Conservation (phyloP, 2,888 invertebrate genomes). For the Lamproptera curius region DNA sequence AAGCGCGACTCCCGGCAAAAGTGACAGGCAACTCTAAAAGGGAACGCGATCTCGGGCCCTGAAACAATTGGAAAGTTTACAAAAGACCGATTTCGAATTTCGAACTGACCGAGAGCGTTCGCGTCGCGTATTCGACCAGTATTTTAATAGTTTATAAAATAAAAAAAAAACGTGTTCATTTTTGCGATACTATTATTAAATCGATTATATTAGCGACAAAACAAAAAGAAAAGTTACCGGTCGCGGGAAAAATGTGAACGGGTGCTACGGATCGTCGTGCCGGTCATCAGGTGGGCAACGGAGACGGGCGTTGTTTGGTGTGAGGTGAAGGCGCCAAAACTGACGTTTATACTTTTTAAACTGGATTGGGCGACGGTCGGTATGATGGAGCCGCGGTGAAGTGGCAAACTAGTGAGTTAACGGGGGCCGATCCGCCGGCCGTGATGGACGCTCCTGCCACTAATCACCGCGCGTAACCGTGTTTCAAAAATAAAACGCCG, state of each 20-base stretch:
- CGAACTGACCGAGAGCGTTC: slow-evolving; percentile 8
- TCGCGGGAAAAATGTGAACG: slow-evolving; percentile 7
- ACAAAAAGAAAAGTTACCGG: neutral
- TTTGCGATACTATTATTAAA: slow-evolving; percentile 3
- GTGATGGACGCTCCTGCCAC: slow-evolving; percentile 44
- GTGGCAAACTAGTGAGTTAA: too few relatives aligned
- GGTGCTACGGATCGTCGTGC: slow-evolving; percentile 2
- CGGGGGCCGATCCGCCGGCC: slow-evolving; percentile 26
- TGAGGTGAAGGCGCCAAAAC: neutral
- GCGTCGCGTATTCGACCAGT: slow-evolving; percentile 11
- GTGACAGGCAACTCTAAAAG: slow-evolving; percentile 45
- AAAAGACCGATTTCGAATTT: slow-evolving; percentile 25
- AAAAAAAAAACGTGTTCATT: slow-evolving; percentile 17
- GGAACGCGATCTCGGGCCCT: slow-evolving; percentile 37
- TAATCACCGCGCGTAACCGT: slow-evolving; percentile 61
- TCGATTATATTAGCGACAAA: neutral
- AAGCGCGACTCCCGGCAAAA: slow-evolving; percentile 43
- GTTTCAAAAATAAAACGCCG: slow-evolving; percentile 74
- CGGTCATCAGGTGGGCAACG: slow-evolving; percentile 16
- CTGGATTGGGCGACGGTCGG: neutral
- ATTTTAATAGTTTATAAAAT: neutral
- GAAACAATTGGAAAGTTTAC: slow-evolving; percentile 24
- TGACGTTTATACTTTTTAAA: too few relatives aligned
- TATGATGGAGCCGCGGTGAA: too few relatives aligned
- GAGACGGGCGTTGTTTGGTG: too few relatives aligned